These are phyloP conservation scores for Melanotaenia nigrans DNA, from an alignment of 2,797 vertebrate genomes.

Conservation along the genomic window DNA sequence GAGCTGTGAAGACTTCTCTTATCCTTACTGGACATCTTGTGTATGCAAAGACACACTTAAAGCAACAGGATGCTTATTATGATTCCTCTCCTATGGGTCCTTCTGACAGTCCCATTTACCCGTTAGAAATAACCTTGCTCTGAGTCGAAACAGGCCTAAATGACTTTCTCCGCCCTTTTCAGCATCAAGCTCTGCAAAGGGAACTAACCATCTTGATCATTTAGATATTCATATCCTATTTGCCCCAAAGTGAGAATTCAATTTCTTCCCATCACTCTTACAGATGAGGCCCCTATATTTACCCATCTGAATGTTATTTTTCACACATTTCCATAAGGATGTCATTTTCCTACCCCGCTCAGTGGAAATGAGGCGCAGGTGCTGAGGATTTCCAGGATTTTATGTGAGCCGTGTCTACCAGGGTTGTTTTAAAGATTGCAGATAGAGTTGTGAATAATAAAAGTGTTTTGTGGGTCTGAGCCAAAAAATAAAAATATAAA, in stretches of 20 bases:
- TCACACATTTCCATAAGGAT: constrained; percentile 75
- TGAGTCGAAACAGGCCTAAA: constrained; percentile 51
- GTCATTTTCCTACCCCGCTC: constrained; percentile 59
- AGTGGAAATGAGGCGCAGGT: constrained; percentile 65
- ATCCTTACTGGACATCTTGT: not conserved
- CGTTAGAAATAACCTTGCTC: constrained; percentile 64
- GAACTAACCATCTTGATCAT: constrained; percentile 30
- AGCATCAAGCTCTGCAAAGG: constrained; percentile 30
- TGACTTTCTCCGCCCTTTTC: constrained; percentile 46
- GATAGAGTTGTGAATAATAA: constrained; percentile 77
- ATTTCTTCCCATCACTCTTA: constrained; percentile 66
- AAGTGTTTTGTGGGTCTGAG: constrained; percentile 59
- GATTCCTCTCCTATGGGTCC: constrained; percentile 41
- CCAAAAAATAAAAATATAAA: not conserved
- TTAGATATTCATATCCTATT: constrained; percentile 75
- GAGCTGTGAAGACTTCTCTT: not conserved
- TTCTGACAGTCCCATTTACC: constrained; percentile 58
- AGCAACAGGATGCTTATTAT: constrained; percentile 41
- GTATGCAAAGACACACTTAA: constrained; percentile 1
- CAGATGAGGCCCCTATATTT: constrained; percentile 70
- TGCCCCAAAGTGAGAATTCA: constrained; percentile 69
- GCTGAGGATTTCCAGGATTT: constrained; percentile 54
- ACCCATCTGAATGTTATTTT: constrained; percentile 71
- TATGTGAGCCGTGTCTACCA: constrained; percentile 28
- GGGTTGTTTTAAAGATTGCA: constrained; percentile 71